phyloP scores from a whole-genome alignment of 2,113 vertebrate genomes.

The Ailurus styani region DNA sequence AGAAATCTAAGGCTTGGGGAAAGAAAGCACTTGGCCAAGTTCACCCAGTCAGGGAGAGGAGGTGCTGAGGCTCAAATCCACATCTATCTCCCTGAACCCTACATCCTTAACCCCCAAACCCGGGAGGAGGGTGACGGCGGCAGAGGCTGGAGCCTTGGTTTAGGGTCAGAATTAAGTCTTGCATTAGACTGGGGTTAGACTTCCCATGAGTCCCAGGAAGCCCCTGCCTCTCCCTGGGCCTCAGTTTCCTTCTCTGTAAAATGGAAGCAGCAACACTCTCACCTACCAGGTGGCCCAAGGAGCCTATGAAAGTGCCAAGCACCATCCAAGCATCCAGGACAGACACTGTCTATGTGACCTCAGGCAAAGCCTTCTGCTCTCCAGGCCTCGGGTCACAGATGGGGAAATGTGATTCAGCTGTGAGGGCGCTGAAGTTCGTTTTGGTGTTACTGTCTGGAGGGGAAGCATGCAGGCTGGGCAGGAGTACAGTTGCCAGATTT shows the following conservation, averaged over 20 bases:
- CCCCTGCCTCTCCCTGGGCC: too few species aligned
- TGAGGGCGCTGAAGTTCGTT: neutral
- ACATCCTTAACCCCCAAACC: neutral
- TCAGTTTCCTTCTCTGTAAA: neutral
- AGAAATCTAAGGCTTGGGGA: neutral
- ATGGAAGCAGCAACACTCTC: neutral
- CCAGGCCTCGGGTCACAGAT: neutral
- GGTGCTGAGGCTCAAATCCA: neutral
- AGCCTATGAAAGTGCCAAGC: neutral
- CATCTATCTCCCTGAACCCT: neutral
- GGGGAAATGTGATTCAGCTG: neutral
- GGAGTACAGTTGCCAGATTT: neutral
- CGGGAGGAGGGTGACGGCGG: rapidly evolving
- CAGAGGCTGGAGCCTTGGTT: neutral
- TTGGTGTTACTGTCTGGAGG: neutral
- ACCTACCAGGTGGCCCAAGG: neutral
- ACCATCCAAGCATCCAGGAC: neutral
- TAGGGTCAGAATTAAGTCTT: neutral
- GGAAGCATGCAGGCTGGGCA: neutral
- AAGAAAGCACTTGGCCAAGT: too few species aligned
- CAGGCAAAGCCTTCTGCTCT: neutral
- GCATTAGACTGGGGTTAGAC: neutral
- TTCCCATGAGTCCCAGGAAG: neutral
- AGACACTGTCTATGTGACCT: neutral
- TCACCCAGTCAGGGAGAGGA: neutral